phyloP scores from a whole-genome alignment of 1,140 invertebrate genomes.

The Drosophila insularis region DNA sequence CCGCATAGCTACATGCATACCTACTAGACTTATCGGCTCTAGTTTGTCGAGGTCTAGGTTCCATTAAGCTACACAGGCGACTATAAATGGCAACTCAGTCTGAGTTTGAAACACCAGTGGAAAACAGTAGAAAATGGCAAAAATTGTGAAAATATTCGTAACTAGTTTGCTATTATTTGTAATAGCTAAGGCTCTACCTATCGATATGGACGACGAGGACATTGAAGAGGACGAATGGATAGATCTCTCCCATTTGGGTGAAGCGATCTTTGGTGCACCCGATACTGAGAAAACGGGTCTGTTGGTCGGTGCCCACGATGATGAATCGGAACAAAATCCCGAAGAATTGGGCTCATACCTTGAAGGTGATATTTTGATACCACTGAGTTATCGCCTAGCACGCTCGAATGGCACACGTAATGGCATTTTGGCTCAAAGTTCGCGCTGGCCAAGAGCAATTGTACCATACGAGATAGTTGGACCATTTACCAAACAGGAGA shows the following conservation, averaged over 20 bases:
- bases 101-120: too few species aligned
- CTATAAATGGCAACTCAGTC: slow-evolving; percentile 42
- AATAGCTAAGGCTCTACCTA: slow-evolving; percentile 9
- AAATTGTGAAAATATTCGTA: slow-evolving; percentile 20
- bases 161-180: slow-evolving; percentile 4
- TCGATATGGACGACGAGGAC: slow-evolving; percentile 25
- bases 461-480: slow-evolving; percentile 88
- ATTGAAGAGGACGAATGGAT: slow-evolving; percentile 81
- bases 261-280: slow-evolving; percentile 83
- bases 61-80: not conserved
- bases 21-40: slow-evolving; percentile 8
- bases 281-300: slow-evolving; percentile 80
- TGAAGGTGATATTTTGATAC: slow-evolving; percentile 87
- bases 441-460: slow-evolving; percentile 86
- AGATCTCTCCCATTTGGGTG: slow-evolving; percentile 83
- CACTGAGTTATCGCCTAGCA: slow-evolving; percentile 84
- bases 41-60: slow-evolving; percentile 66
- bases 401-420: slow-evolving; percentile 82
- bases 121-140: slow-evolving; percentile 54
- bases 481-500: slow-evolving; percentile 84
- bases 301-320: slow-evolving; percentile 87
- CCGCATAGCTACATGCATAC: slow-evolving; percentile 18
- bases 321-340: slow-evolving; percentile 85
- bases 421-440: slow-evolving; percentile 84
- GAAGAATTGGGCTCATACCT: slow-evolving; percentile 89